Evolutionary conservation across 1,140 invertebrate genomes (phyloP).

Genomic region (Branchinecta lynchi): DNA sequence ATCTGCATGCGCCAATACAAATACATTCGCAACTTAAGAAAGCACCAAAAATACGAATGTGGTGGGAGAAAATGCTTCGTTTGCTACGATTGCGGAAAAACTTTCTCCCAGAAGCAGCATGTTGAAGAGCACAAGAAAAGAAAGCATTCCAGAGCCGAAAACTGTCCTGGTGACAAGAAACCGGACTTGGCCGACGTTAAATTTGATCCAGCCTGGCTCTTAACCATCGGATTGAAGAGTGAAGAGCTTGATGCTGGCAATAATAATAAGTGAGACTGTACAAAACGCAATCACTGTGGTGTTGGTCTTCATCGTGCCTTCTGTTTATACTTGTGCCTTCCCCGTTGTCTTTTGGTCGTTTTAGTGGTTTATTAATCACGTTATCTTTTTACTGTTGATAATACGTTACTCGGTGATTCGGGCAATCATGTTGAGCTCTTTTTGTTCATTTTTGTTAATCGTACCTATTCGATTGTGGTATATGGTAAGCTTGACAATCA

Average conservation of each 20-base stretch:
- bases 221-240: not conserved
- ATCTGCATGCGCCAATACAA: constrained; percentile 8
- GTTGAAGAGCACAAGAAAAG: constrained; percentile 3
- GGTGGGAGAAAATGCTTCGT: not conserved
- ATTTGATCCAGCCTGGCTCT: not conserved
- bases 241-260: not conserved
- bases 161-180: not conserved
- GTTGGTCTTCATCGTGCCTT: too few relatives aligned
- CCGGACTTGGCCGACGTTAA: not conserved
- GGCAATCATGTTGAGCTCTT: too few relatives aligned
- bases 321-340: too few relatives aligned
- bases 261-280: not conserved
- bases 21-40: constrained; percentile 10
- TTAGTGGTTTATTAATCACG: too few relatives aligned
- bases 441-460: too few relatives aligned
- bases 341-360: too few relatives aligned
- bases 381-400: too few relatives aligned
- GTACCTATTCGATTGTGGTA: too few relatives aligned
- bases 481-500: too few relatives aligned
- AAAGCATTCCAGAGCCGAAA: not conserved
- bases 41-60: constrained; percentile 10
- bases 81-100: not conserved
- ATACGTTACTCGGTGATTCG: too few relatives aligned
- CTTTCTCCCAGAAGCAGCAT: constrained; percentile 2
- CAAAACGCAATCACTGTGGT: too few relatives aligned